Evolutionary conservation across 2,888 invertebrate genomes (phyloP).

Genomic region (Sesia apiformis): DNA sequence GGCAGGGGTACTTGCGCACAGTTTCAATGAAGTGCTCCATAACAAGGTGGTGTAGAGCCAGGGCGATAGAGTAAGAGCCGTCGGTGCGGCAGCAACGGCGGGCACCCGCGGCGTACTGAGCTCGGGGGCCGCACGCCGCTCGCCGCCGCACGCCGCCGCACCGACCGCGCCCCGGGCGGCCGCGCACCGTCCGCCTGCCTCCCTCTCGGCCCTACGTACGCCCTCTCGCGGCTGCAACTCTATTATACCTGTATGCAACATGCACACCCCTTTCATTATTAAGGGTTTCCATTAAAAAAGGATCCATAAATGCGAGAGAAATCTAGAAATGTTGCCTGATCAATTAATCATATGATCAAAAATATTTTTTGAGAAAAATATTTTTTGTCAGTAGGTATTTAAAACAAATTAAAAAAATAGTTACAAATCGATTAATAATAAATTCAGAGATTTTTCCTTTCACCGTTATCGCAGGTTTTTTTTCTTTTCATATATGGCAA

Average conservation of each 20-base stretch:
- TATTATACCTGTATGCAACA: background rate
- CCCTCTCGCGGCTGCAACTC: slow-evolving; percentile 4
- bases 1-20: slow-evolving; percentile 62
- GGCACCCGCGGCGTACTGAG: slow-evolving; percentile 15
- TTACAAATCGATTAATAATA: too few species aligned
- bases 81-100: slow-evolving; percentile 13
- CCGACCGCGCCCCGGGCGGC: slow-evolving; percentile 16
- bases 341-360: too few species aligned
- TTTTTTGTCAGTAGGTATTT: too few species aligned
- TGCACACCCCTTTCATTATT: background rate
- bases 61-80: slow-evolving; percentile 2
- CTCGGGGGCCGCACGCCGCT: slow-evolving; percentile 16
- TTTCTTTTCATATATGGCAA: too few species aligned
- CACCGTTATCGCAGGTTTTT: too few species aligned
- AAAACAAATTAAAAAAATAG: too few species aligned
- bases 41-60: slow-evolving; percentile 10
- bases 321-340: too few species aligned
- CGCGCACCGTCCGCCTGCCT: slow-evolving; percentile 11
- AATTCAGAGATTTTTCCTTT: too few species aligned
- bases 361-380: too few species aligned
- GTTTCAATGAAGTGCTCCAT: slow-evolving; percentile 65
- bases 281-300: background rate
- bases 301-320: too few species aligned
- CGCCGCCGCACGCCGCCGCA: slow-evolving; percentile 19
- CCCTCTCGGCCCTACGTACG: slow-evolving; percentile 10